A percentile compares a stretch with the other conserved stretches of the same genome.
Conservation (phyloP, 1,140 invertebrate genomes). For the Pseudoatta argentina region DNA sequence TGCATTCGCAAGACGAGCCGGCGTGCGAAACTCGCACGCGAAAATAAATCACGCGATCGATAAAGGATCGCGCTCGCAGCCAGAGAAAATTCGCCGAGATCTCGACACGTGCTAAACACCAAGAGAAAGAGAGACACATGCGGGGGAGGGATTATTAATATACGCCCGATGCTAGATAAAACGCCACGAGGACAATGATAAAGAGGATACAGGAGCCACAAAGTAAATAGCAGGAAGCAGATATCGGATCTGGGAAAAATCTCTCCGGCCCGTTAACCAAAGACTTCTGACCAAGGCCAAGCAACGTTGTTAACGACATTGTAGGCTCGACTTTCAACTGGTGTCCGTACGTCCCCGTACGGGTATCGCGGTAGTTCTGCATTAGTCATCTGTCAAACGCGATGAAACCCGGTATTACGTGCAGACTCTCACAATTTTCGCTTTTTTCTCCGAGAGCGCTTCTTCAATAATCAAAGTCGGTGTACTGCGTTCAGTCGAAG, state of each 20-base stretch:
- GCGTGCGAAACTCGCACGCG: slow-evolving; percentile 10
- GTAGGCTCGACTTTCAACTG: slow-evolving; percentile 59
- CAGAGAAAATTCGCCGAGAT: slow-evolving; percentile 30
- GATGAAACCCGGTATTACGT: slow-evolving; percentile 74
- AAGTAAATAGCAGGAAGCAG: slow-evolving; percentile 72
- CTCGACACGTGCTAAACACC: slow-evolving; percentile 33
- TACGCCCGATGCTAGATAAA: slow-evolving; percentile 57
- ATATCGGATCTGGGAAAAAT: slow-evolving; percentile 71
- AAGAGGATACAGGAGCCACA: slow-evolving; percentile 66
- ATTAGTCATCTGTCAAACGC: slow-evolving; percentile 76
- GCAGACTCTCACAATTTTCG: slow-evolving; percentile 34
- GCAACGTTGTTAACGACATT: slow-evolving; percentile 71
- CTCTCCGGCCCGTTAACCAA: slow-evolving; percentile 69
- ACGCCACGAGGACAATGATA: slow-evolving; percentile 68
- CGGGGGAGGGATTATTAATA: slow-evolving; percentile 56
- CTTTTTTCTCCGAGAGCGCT: neutral
- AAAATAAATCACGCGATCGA: slow-evolving; percentile 55
- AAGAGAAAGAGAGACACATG: slow-evolving; percentile 28
- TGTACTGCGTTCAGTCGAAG: neutral
- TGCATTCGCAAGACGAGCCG: neutral
- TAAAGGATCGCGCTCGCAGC: slow-evolving; percentile 6
- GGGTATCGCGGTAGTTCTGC: slow-evolving; percentile 52
- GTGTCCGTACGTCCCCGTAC: slow-evolving; percentile 13
- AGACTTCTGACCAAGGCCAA: slow-evolving; percentile 73
- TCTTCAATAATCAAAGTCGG: slow-evolving; percentile 2